Evolutionary conservation across 2,113 vertebrate genomes (phyloP), one percentile per base, ranked within the genome.

Genomic region (Nesospiza acunhae): DNA sequence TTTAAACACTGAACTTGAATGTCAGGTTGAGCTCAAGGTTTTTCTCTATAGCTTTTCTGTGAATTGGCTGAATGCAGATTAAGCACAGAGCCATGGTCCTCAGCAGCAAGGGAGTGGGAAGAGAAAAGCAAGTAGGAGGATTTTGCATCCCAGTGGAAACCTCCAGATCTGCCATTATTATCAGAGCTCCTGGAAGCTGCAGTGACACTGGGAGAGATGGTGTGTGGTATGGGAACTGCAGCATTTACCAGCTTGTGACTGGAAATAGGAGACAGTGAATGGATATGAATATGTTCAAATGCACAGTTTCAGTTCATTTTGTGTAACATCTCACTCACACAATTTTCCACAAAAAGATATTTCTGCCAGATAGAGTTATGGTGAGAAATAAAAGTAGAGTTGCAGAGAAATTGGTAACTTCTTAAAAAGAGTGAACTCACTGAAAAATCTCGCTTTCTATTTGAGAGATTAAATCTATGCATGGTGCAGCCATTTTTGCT

Each of bases 361-460:
- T 56, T 67, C 35, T 77, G 64, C 24, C 41, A 86, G 75, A 33
- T 49, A 78, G 31, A 56, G 67, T 58, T 49, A 56, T 3, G 18
- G 49, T 66, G 76, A 93, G 84, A 97, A 92, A 87, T 59, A 74
- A 83, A 93, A 88, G 27, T 52, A 35, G 70, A 70, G 31, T 58
- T 88, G 70, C 64, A 84, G 60, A 87, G 83, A 87, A 95, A 92
- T 58, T 10, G 41, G 5, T 93, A 60, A 89, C 69, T 92, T 96
- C 94, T 97, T 93, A 55, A 95, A 96, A 96, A 87, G 76, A 88
- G 44, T 93, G 69, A 95, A 74, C 82, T 90, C 78, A 80, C 72
- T 74, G 80, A 92, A 94, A 94, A 53, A n/a, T 95, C 76, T 94
- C 95, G 93, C 94, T 96, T 96, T 96, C 96, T 94, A 68, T 95